Percentiles rank a stretch among this genome's conserved stretches.
These are phyloP conservation scores for Hecatera dysodea DNA, from an alignment of 2,888 invertebrate species.

Conservation along the genomic window DNA sequence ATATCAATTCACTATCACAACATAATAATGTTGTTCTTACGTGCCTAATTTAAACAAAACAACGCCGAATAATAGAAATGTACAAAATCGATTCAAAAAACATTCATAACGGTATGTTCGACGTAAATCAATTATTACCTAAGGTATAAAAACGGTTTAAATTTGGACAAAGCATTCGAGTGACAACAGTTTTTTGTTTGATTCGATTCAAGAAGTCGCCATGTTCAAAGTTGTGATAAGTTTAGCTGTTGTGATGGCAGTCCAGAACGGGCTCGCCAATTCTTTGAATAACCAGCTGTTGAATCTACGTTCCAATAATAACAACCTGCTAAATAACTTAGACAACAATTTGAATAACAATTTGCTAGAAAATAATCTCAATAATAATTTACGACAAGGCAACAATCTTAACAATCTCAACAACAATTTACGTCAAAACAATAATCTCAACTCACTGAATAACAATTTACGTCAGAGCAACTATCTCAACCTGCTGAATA, in stretches of 20 bases:
- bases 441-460: no score
- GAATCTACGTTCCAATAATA: constrained; percentile 7
- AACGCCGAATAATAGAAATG: constrained; percentile 4
- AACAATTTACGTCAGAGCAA: not conserved
- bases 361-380: not conserved
- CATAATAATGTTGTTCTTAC: not conserved
- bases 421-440: not conserved
- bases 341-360: not conserved
- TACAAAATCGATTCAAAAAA: constrained; percentile 30
- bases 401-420: not conserved
- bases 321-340: not conserved
- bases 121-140: constrained; percentile 11
- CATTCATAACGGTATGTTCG: constrained; percentile 7
- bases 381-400: not conserved
- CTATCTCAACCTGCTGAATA: not conserved
- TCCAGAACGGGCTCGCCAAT: constrained; percentile 17
- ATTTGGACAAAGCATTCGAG: constrained; percentile 25
- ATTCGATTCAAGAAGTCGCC: constrained; percentile 31
- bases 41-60: constrained; percentile 28
- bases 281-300: not conserved
- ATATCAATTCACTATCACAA: not conserved
- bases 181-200: constrained; percentile 22
- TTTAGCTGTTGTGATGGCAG: constrained; percentile 10
- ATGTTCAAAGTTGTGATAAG: constrained; percentile 36
- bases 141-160: constrained; percentile 22